Evolutionary conservation across 2,797 vertebrate species (phyloP).

Genomic region (Hephaestus fuliginosus): DNA sequence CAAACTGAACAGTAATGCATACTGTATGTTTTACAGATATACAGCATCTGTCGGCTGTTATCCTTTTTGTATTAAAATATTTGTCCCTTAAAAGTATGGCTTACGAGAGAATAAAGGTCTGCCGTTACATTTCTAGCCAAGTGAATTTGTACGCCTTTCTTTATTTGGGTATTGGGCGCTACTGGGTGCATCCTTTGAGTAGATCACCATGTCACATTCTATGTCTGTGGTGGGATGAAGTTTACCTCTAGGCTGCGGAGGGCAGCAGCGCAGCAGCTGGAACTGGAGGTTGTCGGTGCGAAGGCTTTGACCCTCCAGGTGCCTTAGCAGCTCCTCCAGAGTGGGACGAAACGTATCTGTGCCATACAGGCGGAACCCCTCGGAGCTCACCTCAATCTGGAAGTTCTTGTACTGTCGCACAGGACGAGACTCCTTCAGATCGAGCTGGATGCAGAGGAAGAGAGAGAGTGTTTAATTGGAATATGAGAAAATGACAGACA

Average conservation of each 20-base stretch:
- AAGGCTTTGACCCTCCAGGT: slow-evolving; percentile 93
- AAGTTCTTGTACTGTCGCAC: slow-evolving; percentile 95
- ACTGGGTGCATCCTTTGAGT: not conserved
- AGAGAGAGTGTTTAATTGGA: not conserved
- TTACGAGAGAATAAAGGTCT: not conserved
- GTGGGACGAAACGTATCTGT: slow-evolving; percentile 87
- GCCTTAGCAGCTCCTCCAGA: slow-evolving; percentile 91
- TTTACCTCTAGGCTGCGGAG: slow-evolving; percentile 95
- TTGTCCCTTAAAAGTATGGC: not conserved
- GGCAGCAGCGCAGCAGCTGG: slow-evolving; percentile 92
- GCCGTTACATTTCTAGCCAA: not conserved
- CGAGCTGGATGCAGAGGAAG: slow-evolving; percentile 52
- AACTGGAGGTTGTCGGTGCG: slow-evolving; percentile 95
- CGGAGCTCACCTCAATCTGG: slow-evolving; percentile 90
- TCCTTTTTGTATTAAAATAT: not conserved
- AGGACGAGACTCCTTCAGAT: slow-evolving; percentile 64
- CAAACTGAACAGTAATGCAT: not conserved
- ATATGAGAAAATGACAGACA: not conserved
- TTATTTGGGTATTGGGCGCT: not conserved
- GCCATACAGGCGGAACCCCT: slow-evolving; percentile 88
- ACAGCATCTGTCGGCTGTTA: not conserved
- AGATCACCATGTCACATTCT: not conserved
- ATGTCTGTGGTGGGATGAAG: not conserved
- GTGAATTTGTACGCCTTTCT: not conserved
- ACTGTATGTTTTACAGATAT: not conserved